Evolutionary conservation across 2,797 vertebrate genomes (phyloP).

Genomic region (Phoeniculus purpureus): DNA sequence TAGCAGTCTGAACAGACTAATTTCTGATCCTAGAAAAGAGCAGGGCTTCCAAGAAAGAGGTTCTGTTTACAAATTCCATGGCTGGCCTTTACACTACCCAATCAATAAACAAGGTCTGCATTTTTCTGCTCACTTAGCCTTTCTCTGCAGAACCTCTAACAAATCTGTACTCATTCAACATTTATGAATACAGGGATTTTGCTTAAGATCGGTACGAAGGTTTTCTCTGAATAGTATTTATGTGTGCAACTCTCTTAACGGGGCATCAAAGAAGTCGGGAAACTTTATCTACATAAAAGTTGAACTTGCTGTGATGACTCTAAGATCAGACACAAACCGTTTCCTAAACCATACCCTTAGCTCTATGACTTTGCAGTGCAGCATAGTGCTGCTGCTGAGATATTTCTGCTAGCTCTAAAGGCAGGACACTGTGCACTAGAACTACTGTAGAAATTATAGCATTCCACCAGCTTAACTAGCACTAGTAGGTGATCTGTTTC

Average conservation of each 20-base stretch:
- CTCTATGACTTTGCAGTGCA: not conserved
- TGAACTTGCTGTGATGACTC: not conserved
- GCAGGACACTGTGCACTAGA: not conserved
- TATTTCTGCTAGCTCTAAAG: not conserved
- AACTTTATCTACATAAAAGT: not conserved
- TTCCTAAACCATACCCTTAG: not conserved
- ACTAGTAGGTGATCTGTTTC: not conserved
- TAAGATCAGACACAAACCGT: not conserved
- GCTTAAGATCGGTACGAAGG: not conserved
- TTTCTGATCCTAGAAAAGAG: conserved; percentile 28
- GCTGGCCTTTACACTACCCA: not conserved
- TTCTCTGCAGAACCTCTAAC: not conserved
- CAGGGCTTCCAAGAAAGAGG: conserved; percentile 12
- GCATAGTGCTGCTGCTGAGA: not conserved
- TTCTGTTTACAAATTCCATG: conserved; percentile 21
- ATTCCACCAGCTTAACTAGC: not conserved
- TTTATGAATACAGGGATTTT: conserved; percentile 6
- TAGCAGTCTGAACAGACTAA: not conserved
- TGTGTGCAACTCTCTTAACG: not conserved
- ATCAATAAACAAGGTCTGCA: conserved; percentile 32
- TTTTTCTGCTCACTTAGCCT: conserved; percentile 28
- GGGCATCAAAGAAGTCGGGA: not conserved
- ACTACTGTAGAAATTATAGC: not conserved
- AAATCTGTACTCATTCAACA: conserved; percentile 17
- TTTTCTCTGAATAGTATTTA: conserved; percentile 14